These are phyloP conservation scores for Pristionchus mayeri DNA, from an alignment of 2,888 invertebrate species.

Conservation along the genomic window DNA sequence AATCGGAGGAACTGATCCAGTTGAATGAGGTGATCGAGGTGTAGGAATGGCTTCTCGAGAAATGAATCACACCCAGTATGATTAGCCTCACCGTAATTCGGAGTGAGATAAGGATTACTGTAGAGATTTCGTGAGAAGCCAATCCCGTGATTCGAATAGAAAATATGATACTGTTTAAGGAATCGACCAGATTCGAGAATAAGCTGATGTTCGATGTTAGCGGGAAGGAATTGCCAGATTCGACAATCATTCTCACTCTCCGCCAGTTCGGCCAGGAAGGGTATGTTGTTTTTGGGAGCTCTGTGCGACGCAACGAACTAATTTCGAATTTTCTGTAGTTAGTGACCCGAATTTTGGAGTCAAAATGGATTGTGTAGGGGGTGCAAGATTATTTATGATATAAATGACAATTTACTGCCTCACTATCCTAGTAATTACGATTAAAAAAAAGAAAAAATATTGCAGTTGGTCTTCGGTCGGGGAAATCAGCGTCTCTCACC, in stretches of 20 bases:
- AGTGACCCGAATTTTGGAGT: too few relatives aligned
- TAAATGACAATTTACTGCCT: too few relatives aligned
- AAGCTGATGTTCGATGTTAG: constrained; percentile 39
- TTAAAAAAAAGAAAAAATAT: too few relatives aligned
- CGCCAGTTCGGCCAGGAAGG: neutral
- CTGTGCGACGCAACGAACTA: neutral
- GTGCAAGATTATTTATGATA: too few relatives aligned
- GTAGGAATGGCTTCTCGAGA: too few relatives aligned
- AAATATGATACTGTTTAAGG: neutral
- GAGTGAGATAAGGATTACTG: too few relatives aligned
- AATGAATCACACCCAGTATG: too few relatives aligned
- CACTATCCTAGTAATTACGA: too few relatives aligned
- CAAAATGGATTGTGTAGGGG: too few relatives aligned
- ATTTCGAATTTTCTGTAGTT: neutral
- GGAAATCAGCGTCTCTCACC: constrained; percentile 28
- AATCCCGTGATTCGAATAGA: too few relatives aligned
- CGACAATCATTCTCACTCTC: neutral
- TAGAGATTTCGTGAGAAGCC: too few relatives aligned
- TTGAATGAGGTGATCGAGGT: constrained; percentile 2
- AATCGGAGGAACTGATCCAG: neutral
- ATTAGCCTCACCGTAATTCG: too few relatives aligned
- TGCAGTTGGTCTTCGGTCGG: neutral
- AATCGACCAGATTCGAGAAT: constrained; percentile 3
- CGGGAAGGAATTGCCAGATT: neutral
- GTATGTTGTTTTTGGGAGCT: neutral